Base-by-base conservation (phyloP, 2,888 invertebrate genomes). In the Phyto melanocephala region DNA sequence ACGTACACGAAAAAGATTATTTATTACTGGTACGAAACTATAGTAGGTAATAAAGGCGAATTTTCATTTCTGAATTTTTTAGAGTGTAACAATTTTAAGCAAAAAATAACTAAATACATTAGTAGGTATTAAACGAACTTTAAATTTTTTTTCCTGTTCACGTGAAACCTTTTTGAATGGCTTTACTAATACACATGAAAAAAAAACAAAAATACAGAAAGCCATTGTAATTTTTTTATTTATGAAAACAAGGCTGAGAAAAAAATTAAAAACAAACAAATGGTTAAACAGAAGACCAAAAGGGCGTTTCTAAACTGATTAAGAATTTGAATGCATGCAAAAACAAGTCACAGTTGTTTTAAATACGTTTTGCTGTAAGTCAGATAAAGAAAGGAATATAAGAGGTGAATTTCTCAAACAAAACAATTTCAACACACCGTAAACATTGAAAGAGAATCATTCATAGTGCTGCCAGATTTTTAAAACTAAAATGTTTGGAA, bases 271-370 rank as follows among this genome's bases (percentile, higher is more conserved):
- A 54, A 35, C 40, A 78, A 60, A 65, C 45, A 70, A 75, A 37
- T 71, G 47, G 63, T 82, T 74, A 5, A 74, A 65, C 42, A 58
- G 40, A 60, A 71, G 42, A 60, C 71, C 71, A 70, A 76, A 75
- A 71, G 82, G 82, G 82, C 79, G 82, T 79, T 79, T 54, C 82
- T 76, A 54, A 74, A 72, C 35, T 62, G 42, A 60, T 65, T 52
- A 54, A 8, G 17, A 35, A 35, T 42, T 50, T 1, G 3, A n/a
- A 17, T 28, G 13, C 0, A 28, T 3, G 72, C 17, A 42, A 65
- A 70, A 52, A 45, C 28, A 77, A 60, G 40, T 22, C 10, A 67
- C 33, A 7, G 28, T 42, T 47, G 1, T 10, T 24, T 5, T 7
- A 20, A 3, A 28, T 50, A 15, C 10, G 4, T 20, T 13, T 15